Evolutionary conservation across 2,797 vertebrate genomes (phyloP), one percentile per base, ranked within the genome.

Genomic region (Manis pentadactyla): DNA sequence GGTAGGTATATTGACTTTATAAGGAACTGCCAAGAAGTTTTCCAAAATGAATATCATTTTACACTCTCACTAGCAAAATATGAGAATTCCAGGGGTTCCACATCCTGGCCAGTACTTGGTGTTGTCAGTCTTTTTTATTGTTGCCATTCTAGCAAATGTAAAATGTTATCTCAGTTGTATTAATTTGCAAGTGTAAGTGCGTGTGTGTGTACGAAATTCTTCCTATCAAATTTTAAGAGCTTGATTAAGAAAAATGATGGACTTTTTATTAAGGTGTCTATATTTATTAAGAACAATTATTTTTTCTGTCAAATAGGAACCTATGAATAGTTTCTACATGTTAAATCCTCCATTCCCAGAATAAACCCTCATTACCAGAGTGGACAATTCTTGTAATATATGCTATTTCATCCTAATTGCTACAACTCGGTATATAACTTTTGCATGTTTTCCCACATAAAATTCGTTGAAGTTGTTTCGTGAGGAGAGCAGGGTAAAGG

Each of bases 301-400:
- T 84, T 87, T 66, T 13, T 46, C 39, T 90, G 34, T 71, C 57
- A 81, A 94, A 34, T n/a, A 91, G 73, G 8, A 96, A 85, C 69
- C 18, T 46, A 46, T 34, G 61, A 49, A 77, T 64, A 87, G 27
- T 86, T 85, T 92, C 66, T 81, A 64, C 55, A 93, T 57, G 78
- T 74, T 85, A 75, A 9, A 84, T 18, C n/a, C 79, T 61, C 31
- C n/a, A 75, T 61, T 86, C 55, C 78, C 37, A 91, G 27, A 82
- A 83, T 71, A 89, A 86, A 49, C 12, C 9, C 7, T 85, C 7
- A 17, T 64, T 73, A 53, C 37, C 74, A 29, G 18, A 29, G 14
- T 49, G 27, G 68, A n/a, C 68, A 82, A n/a, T 75, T 84, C 46
- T 69, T 63, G 85, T 63, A 37, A 46, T 59, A 46, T 39, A 5